A percentile compares a stretch with the other conserved stretches of the same genome.
These are phyloP conservation scores for Hyaena hyaena DNA, from an alignment of 2,113 vertebrate species.

Conservation along the genomic window DNA sequence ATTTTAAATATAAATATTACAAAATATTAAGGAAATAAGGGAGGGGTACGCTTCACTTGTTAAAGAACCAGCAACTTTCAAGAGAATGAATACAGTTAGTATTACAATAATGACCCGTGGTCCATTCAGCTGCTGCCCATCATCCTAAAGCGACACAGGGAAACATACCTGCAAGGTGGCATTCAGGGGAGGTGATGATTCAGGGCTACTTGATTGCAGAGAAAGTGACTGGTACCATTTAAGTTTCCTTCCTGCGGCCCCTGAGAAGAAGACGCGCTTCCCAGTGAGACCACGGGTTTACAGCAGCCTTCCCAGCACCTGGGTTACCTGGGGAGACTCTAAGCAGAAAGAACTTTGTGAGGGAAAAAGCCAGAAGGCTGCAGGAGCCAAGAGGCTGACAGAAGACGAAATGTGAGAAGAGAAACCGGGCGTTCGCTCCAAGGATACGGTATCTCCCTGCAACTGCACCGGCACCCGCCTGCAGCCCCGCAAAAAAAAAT, in stretches of 20 bases:
- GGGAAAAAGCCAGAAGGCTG: not conserved
- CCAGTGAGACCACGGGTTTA: not conserved
- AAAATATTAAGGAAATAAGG: not conserved
- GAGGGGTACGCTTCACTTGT: not conserved
- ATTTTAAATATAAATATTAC: not conserved
- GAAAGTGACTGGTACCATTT: not conserved
- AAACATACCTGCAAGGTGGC: not conserved
- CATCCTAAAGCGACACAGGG: not conserved
- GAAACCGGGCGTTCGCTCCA: not conserved
- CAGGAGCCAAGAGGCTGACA: not conserved
- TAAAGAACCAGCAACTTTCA: not conserved
- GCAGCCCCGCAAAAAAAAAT: not conserved
- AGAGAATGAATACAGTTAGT: not conserved
- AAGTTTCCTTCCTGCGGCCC: not conserved
- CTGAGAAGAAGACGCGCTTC: not conserved
- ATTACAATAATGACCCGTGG: not conserved
- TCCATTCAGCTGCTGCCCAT: not conserved
- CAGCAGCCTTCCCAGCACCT: not conserved
- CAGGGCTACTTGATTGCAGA: not conserved
- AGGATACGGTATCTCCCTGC: not conserved
- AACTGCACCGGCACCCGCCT: accelerated
- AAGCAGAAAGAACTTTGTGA: not conserved
- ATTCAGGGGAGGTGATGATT: not conserved
- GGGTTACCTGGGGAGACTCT: not conserved
- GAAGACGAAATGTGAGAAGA: not conserved